Evolutionary conservation across 2,888 invertebrate species (phyloP).

Genomic region (Labia minor): DNA sequence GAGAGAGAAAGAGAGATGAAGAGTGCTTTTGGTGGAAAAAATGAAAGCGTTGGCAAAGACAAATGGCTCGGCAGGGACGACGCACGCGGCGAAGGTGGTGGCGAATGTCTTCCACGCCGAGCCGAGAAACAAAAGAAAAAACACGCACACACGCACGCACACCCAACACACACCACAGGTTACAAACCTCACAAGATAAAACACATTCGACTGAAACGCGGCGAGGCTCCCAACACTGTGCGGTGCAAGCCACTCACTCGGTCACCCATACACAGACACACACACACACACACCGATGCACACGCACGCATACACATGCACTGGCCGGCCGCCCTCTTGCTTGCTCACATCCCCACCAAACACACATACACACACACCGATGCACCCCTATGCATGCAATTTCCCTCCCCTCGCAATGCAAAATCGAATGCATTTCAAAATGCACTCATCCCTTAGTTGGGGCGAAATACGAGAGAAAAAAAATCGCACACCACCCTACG

Average conservation of each 20-base stretch:
- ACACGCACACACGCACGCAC: conserved; percentile 1
- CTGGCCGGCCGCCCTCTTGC: conserved; percentile 13
- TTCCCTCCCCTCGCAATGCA: conserved; percentile 13
- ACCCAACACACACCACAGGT: conserved; percentile 4
- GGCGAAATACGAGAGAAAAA: not conserved
- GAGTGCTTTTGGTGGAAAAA: not conserved
- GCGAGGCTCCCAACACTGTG: conserved; percentile 7
- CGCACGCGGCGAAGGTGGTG: not conserved
- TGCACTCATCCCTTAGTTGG: conserved; percentile 8
- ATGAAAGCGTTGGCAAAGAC: not conserved
- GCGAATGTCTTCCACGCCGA: conserved; percentile 13
- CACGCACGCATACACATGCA: not conserved
- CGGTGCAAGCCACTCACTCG: not conserved
- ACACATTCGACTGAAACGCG: conserved; percentile 5
- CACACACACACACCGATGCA: not conserved
- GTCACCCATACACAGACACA: not conserved
- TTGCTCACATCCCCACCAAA: conserved; percentile 4
- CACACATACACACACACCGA: not conserved
- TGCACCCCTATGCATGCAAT: conserved; percentile 13
- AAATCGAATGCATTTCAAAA: conserved; percentile 13
- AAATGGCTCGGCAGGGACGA: conserved; percentile 2
- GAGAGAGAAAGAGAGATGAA: not conserved
- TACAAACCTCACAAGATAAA: conserved; percentile 13
- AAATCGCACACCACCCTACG: conserved; percentile 4
- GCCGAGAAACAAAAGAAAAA: not conserved